Evolutionary conservation across 2,888 invertebrate genomes (phyloP).

Genomic region (Microplitis deprimator): DNA sequence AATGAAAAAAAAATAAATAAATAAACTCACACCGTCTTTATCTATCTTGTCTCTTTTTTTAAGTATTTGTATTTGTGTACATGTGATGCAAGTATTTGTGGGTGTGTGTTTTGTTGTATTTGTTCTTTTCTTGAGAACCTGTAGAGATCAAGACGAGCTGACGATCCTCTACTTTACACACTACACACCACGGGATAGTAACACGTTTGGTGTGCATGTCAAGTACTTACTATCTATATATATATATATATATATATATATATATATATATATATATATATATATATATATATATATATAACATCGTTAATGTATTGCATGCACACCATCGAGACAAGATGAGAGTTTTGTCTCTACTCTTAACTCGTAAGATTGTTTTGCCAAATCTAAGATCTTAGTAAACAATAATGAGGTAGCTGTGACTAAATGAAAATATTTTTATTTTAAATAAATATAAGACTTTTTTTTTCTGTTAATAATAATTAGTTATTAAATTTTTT

Average conservation of each 20-base stretch:
- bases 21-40: neutral
- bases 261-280: too few relatives aligned
- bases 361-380: neutral
- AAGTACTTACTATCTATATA: neutral
- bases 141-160: neutral
- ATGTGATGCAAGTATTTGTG: neutral
- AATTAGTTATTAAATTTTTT: too few relatives aligned
- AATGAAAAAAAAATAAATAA: neutral
- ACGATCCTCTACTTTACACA: too few relatives aligned
- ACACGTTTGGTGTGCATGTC: neutral
- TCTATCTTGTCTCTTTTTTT: neutral
- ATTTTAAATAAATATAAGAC: too few relatives aligned
- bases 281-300: too few relatives aligned
- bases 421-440: too few relatives aligned
- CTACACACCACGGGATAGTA: neutral
- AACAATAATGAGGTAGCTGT: conserved; percentile 19
- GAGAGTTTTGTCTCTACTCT: neutral
- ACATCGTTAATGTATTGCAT: neutral
- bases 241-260: too few relatives aligned
- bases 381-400: conserved; percentile 23
- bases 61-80: neutral
- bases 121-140: neutral
- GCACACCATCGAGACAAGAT: neutral
- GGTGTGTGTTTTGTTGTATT: neutral
- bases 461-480: too few relatives aligned